Base-by-base conservation (phyloP, 2,888 invertebrate genomes). In the Temnothorax unifasciatus region DNA sequence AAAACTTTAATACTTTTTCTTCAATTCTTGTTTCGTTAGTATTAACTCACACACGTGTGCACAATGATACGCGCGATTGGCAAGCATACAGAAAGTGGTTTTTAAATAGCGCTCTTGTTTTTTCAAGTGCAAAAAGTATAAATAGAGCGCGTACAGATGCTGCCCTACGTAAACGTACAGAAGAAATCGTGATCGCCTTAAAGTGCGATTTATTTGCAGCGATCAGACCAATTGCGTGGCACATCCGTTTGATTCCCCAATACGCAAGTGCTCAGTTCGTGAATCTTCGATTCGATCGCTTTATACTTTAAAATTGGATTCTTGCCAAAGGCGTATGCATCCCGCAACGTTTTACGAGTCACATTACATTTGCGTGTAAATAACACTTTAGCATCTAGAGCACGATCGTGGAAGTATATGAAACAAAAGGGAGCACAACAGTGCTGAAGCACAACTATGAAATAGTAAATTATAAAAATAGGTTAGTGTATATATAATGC, bases 71-170 rank as follows among this genome's bases (percentile, higher is more conserved):
- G 69, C 85, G 68, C 83, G 83, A 87, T 90, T 90, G 87, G 89
- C 89, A 82, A 81, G 82, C 79, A 85, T 85, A 89, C 87, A 86
- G 85, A 86, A 54, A 63, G 75, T 74, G 59, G 75, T 85, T 87
- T 90, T 87, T 89, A 90, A 85, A 89, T 86, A 90, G 89, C 85
- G 81, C 81, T 83, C 85, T 89, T 87, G 90, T 88, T 86, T 90
- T 86, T 86, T 86, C 90, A 90, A 90, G 89, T 86, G 86, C 68
- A 61, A 61, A 57, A 66, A 44, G 34, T 90, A 85, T 83, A 89
- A 90, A 90, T 85, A 90, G 85, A 87, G 59, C 54, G 69, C 64
- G 34, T 29, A 47, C 29, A 57, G 9, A 66, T 66, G 41, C n/a
- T 54, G 34, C 25, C 25, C n/a, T 50, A 59, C 47, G 47, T 47